These are phyloP conservation scores for Fragum whitleyi DNA, from an alignment of 2,888 invertebrate species.

Conservation along the genomic window DNA sequence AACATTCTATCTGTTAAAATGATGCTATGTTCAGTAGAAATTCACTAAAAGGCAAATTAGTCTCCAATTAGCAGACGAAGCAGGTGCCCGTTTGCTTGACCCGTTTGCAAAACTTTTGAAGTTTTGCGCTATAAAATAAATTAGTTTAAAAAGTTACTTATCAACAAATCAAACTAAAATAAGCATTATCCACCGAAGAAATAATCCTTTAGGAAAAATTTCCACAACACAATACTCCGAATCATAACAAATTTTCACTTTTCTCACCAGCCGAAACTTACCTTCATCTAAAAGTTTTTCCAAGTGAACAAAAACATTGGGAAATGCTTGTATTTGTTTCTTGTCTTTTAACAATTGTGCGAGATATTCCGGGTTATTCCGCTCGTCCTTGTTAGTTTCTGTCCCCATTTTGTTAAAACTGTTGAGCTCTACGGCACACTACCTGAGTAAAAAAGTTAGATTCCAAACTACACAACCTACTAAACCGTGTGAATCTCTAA, in stretches of 20 bases:
- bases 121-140: conserved; percentile 14
- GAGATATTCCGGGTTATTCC: conserved; percentile 94
- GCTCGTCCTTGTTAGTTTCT: conserved; percentile 83
- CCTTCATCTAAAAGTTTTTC: conserved; percentile 99
- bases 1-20: no score
- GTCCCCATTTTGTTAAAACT: conserved; percentile 83
- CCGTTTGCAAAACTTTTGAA: conserved; percentile 56
- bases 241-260: background rate
- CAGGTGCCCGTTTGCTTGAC: conserved; percentile 55
- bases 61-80: conserved; percentile 17
- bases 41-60: background rate
- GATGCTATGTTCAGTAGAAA: no score
- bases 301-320: conserved; percentile 99
- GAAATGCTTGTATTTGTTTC: conserved; percentile 99
- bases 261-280: conserved; percentile 86
- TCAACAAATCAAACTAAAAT: background rate
- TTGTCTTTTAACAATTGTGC: conserved; percentile 99
- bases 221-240: background rate
- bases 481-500: conserved; percentile 71
- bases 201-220: background rate
- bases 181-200: background rate
- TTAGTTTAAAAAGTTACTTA: conserved; percentile 27
- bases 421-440: conserved; percentile 78
- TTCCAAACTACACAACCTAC: conserved; percentile 81
- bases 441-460: conserved; percentile 82